Evolutionary conservation across 2,888 invertebrate genomes (phyloP).

Genomic region (Andrena haemorrhoa): DNA sequence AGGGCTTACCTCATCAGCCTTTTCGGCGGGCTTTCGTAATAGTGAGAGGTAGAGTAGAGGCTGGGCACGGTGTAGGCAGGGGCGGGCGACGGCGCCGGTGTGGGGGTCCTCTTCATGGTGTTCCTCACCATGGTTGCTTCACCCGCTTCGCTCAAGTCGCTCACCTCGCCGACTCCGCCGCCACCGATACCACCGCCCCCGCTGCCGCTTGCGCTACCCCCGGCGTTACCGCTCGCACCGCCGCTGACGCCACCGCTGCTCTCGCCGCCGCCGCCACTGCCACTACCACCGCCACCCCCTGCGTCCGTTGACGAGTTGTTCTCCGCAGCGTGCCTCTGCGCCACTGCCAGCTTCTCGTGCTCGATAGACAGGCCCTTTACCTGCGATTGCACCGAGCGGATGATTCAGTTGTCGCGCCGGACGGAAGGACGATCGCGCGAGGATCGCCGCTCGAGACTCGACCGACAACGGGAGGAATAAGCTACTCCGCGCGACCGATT

Average conservation of each 20-base stretch:
- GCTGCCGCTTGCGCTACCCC: constrained; percentile 77
- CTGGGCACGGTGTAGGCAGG: constrained; percentile 80
- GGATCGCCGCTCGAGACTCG: too few species aligned
- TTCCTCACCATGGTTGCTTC: constrained; percentile 76
- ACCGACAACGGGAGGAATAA: too few species aligned
- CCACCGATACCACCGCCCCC: constrained; percentile 83
- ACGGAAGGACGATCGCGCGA: not conserved
- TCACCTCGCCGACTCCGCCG: constrained; percentile 82
- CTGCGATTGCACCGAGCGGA: constrained; percentile 80
- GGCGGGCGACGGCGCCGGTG: constrained; percentile 80
- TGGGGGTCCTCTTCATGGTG: constrained; percentile 79
- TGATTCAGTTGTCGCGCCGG: not conserved
- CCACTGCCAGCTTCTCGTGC: constrained; percentile 89
- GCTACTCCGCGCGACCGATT: too few species aligned
- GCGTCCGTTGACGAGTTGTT: constrained; percentile 80
- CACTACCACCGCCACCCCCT: constrained; percentile 83
- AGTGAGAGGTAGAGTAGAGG: constrained; percentile 79
- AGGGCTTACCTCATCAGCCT: constrained; percentile 82
- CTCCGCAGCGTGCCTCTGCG: constrained; percentile 86
- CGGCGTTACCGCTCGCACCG: constrained; percentile 73
- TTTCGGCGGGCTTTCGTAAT: constrained; percentile 83
- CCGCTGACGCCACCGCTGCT: constrained; percentile 71
- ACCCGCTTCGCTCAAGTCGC: constrained; percentile 86
- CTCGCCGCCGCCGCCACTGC: constrained; percentile 76
- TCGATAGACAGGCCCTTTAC: constrained; percentile 92